A percentile compares a stretch with the other conserved stretches of the same genome.
phyloP scores from a whole-genome alignment of 2,888 invertebrate genomes.

The Caenorhabditis becei region DNA sequence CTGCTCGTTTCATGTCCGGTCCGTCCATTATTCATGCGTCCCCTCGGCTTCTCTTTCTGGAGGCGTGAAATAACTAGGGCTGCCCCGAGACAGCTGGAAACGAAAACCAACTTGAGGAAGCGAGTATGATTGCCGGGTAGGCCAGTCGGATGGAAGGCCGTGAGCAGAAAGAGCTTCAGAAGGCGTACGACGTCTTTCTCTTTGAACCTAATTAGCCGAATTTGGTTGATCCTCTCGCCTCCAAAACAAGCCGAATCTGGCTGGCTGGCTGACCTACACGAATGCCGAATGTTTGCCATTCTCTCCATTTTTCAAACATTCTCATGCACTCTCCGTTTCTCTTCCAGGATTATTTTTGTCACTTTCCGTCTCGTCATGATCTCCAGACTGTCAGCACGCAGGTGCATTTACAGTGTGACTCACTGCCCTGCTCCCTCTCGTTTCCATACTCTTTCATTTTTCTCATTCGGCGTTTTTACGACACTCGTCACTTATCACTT shows the following conservation, averaged over 20 bases:
- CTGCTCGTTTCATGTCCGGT: conserved; percentile 37
- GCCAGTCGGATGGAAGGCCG: background rate
- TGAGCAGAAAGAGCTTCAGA: background rate
- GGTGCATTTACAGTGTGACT: conserved; percentile 56
- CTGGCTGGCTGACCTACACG: background rate
- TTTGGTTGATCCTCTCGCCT: background rate
- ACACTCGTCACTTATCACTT: conserved; percentile 35
- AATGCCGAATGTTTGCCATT: background rate
- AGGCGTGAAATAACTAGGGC: conserved; percentile 27
- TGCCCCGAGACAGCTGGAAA: conserved; percentile 25
- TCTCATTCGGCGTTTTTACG: background rate
- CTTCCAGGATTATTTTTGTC: conserved; percentile 35
- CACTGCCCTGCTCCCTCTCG: conserved; percentile 22
- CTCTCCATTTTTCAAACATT: conserved; percentile 25
- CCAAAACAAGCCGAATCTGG: background rate
- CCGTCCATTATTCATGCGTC: conserved; percentile 46
- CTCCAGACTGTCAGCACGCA: conserved; percentile 20
- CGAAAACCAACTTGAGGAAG: conserved; percentile 8
- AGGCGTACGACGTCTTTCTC: background rate
- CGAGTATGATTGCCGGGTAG: conserved; percentile 19
- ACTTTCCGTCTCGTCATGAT: background rate
- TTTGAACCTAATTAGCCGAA: conserved; percentile 20
- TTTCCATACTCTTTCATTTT: conserved; percentile 1
- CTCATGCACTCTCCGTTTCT: conserved; percentile 14
- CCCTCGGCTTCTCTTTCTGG: conserved; percentile 24